Evolutionary conservation across 2,113 vertebrate species (phyloP), one percentile per base, ranked within the genome.

Genomic region (Pterocles orientalis): DNA sequence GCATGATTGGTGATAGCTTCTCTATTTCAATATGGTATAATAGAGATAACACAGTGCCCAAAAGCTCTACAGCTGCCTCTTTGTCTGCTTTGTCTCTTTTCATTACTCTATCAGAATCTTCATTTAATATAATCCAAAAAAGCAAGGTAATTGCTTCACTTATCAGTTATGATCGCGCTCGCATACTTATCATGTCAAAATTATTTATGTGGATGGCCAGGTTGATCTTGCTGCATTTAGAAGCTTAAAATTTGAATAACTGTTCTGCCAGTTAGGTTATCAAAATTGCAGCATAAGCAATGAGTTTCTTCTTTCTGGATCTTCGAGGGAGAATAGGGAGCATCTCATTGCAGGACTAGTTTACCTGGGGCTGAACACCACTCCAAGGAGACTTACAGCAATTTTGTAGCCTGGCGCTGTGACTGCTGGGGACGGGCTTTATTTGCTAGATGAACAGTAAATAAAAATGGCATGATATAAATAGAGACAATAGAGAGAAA

Each of bases 71-170:
- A 97, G 97, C 97, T 50, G 95, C 97, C 98, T 98, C 98, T 98
- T 98, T 98, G 98, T 98, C 98, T 98, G 97, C 98, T 98, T 98
- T 98, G 98, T 98, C 98, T 98, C 98, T 98, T 98, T 98, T 98
- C 98, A 98, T 98, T 98, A 98, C 98, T 98, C 98, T 98, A 98
- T 98, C 98, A 98, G 98, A 98, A 98, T 98, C 98, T 98, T 98
- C 98, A 98, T 98, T 98, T 98, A 98, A 98, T 98, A 98, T 98
- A 98, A 98, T 98, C 98, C 98, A 97, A 98, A 98, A 98, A 98
- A 98, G 98, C 98, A 98, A 98, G 98, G 98, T 98, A 98, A 98
- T 98, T 98, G 98, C 98, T 98, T 98, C 97, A 98, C 98, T 98
- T 98, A 98, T 98, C 98, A 95, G 98, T 98, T 98, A 98, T 98